Conservation (phyloP, 2,797 vertebrate genomes). For the Enteromius anoplus region DNA sequence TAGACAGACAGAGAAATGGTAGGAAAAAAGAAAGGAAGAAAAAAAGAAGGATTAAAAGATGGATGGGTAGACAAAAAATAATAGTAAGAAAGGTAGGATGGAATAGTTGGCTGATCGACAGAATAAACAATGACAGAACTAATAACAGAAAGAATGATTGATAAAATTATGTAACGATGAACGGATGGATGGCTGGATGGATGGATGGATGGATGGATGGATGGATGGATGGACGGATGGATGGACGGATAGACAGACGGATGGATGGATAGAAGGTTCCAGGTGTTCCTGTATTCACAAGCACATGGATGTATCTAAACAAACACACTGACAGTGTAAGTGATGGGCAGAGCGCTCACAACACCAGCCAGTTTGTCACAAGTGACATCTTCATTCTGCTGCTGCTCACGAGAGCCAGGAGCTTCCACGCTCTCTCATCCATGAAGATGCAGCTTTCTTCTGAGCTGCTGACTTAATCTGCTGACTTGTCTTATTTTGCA, state of each 20-base stretch:
- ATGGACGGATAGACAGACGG: no score
- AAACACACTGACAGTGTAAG: slow-evolving; percentile 69
- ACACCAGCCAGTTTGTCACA: slow-evolving; percentile 72
- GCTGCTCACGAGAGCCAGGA: slow-evolving; percentile 62
- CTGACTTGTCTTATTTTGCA: slow-evolving; percentile 21
- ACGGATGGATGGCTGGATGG: fast-evolving
- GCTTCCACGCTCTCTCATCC: slow-evolving; percentile 56
- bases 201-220: fast-evolving
- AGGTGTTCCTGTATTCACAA: slow-evolving; percentile 14
- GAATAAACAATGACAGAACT: not conserved
- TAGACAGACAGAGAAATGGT: no score
- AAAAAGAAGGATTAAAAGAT: no score
- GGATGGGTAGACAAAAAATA: no score
- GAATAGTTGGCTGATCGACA: not conserved
- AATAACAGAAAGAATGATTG: not conserved
- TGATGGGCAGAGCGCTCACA: slow-evolving; percentile 64
- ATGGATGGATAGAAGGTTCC: slow-evolving; percentile 62
- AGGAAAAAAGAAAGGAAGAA: no score
- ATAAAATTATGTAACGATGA: not conserved
- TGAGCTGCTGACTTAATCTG: slow-evolving; percentile 40
- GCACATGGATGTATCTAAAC: not conserved
- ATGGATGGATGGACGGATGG: no score
- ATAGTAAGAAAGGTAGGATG: no score
- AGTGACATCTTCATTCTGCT: slow-evolving; percentile 77
- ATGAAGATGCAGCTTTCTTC: slow-evolving; percentile 24